Evolutionary conservation across 1,140 invertebrate genomes (phyloP).

Genomic region (Contarinia nasturtii): DNA sequence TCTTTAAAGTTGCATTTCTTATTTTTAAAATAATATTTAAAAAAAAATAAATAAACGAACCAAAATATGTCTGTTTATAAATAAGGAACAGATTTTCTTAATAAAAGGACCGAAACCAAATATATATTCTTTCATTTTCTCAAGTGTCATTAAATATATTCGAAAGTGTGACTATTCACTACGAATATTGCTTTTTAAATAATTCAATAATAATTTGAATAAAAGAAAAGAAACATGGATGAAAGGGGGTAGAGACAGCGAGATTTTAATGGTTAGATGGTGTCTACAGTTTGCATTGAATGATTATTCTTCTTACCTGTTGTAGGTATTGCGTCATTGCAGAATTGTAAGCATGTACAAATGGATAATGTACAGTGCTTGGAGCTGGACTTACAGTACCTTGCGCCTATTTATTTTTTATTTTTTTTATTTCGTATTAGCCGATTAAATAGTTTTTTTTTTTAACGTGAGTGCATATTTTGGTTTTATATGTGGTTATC

Average conservation of each 20-base stretch:
- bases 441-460: neutral
- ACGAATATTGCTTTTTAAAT: too few species aligned
- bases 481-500: neutral
- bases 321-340: constrained; percentile 22
- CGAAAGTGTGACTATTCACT: too few species aligned
- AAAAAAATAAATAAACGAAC: neutral
- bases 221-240: neutral
- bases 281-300: neutral
- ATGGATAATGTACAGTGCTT: constrained; percentile 26
- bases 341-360: constrained; percentile 25
- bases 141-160: too few species aligned
- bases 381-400: constrained; percentile 26
- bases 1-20: neutral
- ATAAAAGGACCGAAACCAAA: too few species aligned
- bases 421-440: constrained; percentile 3
- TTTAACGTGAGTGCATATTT: neutral
- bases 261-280: neutral
- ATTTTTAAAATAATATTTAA: neutral
- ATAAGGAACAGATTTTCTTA: neutral
- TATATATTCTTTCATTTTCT: too few species aligned
- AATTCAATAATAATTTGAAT: neutral
- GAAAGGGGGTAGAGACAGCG: neutral
- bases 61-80: neutral
- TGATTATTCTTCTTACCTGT: constrained; percentile 20
- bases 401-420: constrained; percentile 18